Evolutionary conservation across 2,888 invertebrate species (phyloP), one percentile per base, ranked within the genome.

Genomic region (Eledona agricola): DNA sequence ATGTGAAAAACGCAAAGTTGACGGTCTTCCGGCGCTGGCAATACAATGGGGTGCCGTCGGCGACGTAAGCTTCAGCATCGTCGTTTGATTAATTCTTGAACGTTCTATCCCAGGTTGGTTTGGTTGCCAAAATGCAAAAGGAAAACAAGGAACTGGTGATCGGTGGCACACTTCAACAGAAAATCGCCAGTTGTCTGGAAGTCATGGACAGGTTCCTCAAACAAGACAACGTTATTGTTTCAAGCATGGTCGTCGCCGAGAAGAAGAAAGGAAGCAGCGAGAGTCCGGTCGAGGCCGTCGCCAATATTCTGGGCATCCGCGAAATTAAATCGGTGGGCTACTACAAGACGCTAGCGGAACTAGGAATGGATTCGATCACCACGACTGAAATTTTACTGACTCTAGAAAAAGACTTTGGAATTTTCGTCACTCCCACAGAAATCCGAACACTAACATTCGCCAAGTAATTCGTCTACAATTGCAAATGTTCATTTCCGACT

Each of bases 31-130:
- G 1, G 94, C 83, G 0, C 75, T 92, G 52, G 94, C 94, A 1
- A 85, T 96, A 4, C 92, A 96, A 72, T 96, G 95, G 94, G 95
- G 96, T 22, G 94, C 93, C 20, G 83, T 96, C 40, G 96, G n/a
- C n/a, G n/a, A n/a, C n/a, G n/a, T n/a, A n/a, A n/a, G n/a, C n/a
- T 4, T 35, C 4, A 19, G 20, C 6, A n/a, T 35, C 4, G 9
- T 20, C 11, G 10, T 9, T 16, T 32, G n/a, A 5, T 17, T 6
- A 3, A 4, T 16, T 7, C 11, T 4, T 13, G 13, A 2, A 7
- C 9, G 2, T 23, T 3, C 5, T 37, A 3, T 23, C 15, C 13
- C n/a, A 37, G 40, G 37, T 40, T 11, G 31, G 43, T 12, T 10
- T 31, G 10, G 43, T 43, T 2, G 78, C 83, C 17, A 83, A 85